Evolutionary conservation across 1,140 invertebrate genomes (phyloP).

Genomic region (Coptotermes formosanus): DNA sequence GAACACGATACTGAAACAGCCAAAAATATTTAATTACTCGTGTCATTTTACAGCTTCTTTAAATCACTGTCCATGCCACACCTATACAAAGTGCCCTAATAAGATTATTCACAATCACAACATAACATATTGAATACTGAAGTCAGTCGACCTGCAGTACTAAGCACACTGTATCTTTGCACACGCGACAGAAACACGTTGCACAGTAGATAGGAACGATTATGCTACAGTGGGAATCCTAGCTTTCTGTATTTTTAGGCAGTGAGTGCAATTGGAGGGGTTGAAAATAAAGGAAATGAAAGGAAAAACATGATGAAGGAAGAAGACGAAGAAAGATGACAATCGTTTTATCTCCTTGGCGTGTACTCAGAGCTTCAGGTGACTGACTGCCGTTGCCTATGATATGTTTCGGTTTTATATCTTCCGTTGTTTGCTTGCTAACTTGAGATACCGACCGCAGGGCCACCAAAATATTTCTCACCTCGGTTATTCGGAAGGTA

Average conservation of each 20-base stretch:
- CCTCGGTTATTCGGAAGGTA: conserved; percentile 10
- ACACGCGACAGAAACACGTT: background rate
- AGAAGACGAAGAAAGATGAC: background rate
- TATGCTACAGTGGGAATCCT: background rate
- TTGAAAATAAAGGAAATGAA: background rate
- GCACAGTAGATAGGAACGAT: background rate
- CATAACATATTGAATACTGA: background rate
- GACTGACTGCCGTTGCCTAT: background rate
- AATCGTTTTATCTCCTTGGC: background rate
- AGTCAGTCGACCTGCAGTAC: background rate
- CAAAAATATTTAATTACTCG: too few relatives aligned
- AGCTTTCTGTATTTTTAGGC: background rate
- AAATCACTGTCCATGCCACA: background rate
- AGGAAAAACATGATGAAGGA: background rate
- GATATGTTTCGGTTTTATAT: background rate
- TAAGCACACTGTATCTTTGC: background rate
- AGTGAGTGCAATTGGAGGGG: background rate
- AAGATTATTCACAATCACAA: background rate
- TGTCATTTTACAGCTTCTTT: background rate
- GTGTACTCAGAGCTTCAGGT: background rate
- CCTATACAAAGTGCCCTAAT: too few relatives aligned
- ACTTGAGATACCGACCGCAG: background rate
- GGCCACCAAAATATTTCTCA: background rate
- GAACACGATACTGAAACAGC: too few relatives aligned
- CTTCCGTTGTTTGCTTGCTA: conserved; percentile 7